phyloP scores from a whole-genome alignment of 2,113 vertebrate species.

The Podilymbus podiceps region DNA sequence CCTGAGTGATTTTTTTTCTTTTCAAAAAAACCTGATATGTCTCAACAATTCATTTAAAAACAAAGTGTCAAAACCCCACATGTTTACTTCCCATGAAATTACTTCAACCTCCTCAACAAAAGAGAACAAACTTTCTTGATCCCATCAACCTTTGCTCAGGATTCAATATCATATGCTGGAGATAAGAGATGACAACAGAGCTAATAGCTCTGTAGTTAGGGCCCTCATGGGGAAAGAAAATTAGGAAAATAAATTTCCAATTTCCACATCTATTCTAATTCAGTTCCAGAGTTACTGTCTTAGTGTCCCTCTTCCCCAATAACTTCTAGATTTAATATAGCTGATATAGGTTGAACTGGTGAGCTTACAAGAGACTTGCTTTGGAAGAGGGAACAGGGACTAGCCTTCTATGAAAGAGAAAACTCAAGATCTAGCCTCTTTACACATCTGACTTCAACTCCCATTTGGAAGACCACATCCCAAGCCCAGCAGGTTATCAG shows the following conservation, averaged over 20 bases:
- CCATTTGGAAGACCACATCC: not conserved
- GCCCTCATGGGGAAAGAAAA: not conserved
- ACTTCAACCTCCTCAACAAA: not conserved
- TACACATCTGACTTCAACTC: not conserved
- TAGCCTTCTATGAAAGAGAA: not conserved
- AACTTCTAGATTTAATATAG: not conserved
- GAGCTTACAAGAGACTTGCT: not conserved
- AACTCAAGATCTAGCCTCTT: not conserved
- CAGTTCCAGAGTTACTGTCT: not conserved
- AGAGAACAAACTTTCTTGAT: not conserved
- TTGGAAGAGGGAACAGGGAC: not conserved
- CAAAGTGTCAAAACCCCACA: not conserved
- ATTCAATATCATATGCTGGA: not conserved
- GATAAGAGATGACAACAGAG: not conserved
- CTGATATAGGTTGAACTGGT: not conserved
- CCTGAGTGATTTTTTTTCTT: not conserved
- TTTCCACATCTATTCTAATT: not conserved
- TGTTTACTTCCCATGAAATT: not conserved
- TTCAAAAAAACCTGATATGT: not conserved
- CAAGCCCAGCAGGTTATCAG: not conserved
- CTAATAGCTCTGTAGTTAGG: not conserved
- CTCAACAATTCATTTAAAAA: not conserved
- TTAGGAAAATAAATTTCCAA: not conserved
- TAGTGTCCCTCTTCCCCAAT: not conserved
- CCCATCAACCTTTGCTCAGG: not conserved